phyloP scores from a whole-genome alignment of 1,140 invertebrate species.

The Ganaspis sp. region DNA sequence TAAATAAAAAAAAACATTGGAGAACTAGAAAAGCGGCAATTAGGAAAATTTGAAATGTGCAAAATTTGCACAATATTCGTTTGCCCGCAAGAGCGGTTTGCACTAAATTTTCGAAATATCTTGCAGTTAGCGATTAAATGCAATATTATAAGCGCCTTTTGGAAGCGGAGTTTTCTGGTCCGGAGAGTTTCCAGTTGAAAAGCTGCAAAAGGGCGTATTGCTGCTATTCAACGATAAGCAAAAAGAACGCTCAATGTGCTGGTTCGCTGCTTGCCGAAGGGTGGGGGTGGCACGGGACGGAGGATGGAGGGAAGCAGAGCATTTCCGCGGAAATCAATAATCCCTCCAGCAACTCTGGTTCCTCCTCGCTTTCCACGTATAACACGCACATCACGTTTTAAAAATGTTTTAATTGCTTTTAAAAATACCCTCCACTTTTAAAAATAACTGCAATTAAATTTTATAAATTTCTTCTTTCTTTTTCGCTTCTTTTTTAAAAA shows the following conservation, averaged over 20 bases:
- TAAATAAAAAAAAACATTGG: background rate
- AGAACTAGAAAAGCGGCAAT: background rate
- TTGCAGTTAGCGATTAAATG: conserved; percentile 18
- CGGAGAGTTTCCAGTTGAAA: conserved; percentile 54
- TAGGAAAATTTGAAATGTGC: conserved; percentile 3
- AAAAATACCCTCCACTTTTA: conserved; percentile 9
- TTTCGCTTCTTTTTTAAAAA: too few species aligned
- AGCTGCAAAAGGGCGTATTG: conserved; percentile 52
- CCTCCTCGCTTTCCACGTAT: conserved; percentile 10
- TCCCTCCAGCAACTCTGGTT: conserved; percentile 52
- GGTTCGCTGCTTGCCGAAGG: conserved; percentile 49
- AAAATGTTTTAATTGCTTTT: conserved; percentile 31
- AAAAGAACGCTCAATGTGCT: conserved; percentile 53
- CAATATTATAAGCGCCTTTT: conserved; percentile 21
- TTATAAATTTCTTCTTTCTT: background rate
- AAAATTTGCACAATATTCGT: conserved; percentile 3
- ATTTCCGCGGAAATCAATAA: conserved; percentile 73
- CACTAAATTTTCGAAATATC: background rate
- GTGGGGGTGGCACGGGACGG: conserved; percentile 51
- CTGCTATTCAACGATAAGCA: conserved; percentile 50
- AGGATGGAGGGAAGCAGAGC: conserved; percentile 65
- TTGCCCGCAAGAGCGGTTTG: conserved; percentile 7
- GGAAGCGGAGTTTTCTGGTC: conserved; percentile 45
- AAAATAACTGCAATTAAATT: background rate
- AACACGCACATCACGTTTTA: conserved; percentile 17